These are phyloP conservation scores for Gobio occitaniae DNA, from an alignment of 2,797 vertebrate genomes.

Conservation along the genomic window DNA sequence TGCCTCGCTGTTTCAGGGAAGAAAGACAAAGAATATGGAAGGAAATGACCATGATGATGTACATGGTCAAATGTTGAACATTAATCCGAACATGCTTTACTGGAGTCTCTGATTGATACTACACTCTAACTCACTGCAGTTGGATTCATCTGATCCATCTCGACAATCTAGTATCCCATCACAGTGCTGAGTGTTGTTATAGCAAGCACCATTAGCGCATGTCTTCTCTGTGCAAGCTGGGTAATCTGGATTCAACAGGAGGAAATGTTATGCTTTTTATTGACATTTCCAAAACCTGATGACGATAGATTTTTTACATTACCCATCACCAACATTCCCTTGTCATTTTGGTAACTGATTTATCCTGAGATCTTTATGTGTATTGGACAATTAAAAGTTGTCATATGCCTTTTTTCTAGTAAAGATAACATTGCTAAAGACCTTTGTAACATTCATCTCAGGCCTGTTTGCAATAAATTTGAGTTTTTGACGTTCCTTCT, in stretches of 20 bases:
- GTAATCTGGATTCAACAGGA: constrained; percentile 68
- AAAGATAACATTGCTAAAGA: constrained; percentile 28
- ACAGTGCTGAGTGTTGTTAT: constrained; percentile 74
- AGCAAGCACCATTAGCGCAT: constrained; percentile 77
- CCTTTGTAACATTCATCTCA: constrained; percentile 3
- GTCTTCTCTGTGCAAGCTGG: constrained; percentile 74
- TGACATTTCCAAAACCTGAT: constrained; percentile 9
- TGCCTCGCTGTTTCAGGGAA: constrained; percentile 63
- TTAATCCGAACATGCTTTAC: not conserved
- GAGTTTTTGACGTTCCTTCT: not conserved
- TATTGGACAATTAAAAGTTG: constrained; percentile 11
- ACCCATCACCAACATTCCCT: not conserved
- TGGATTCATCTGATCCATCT: constrained; percentile 78
- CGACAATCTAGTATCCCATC: constrained; percentile 75
- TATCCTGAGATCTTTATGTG: constrained; percentile 16
- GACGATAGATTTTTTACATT: not conserved
- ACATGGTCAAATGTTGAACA: not conserved
- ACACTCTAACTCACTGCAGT: constrained; percentile 73
- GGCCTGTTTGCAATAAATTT: not conserved
- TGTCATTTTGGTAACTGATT: constrained; percentile 34
- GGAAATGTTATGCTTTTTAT: constrained; percentile 1
- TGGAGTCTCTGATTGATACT: not conserved
- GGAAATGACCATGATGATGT: not conserved
- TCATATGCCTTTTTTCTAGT: constrained; percentile 31
- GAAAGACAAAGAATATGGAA: not conserved